Conservation (phyloP, 1,140 invertebrate species). For the Brevipalpus yothersi region DNA sequence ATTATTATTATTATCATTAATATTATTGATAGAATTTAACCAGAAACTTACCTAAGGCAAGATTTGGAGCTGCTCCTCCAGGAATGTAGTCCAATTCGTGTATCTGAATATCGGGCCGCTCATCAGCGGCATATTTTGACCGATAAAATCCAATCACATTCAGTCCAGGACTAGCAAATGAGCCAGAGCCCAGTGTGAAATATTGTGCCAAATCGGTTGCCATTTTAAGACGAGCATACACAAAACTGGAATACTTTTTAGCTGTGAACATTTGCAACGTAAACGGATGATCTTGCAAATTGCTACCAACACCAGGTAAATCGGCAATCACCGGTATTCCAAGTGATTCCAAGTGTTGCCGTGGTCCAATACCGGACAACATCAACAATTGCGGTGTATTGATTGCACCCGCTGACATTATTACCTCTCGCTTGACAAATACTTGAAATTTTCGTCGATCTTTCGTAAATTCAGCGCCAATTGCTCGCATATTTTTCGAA, state of each 20-base stretch:
- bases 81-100: background rate
- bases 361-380: conserved; percentile 60
- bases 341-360: conserved; percentile 1
- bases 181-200: background rate
- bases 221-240: background rate
- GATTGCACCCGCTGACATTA: conserved; percentile 53
- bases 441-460: conserved; percentile 35
- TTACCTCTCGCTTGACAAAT: conserved; percentile 41
- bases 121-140: background rate
- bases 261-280: conserved; percentile 1
- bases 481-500: background rate
- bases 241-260: background rate
- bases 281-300: conserved; percentile 21
- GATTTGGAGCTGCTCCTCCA: background rate
- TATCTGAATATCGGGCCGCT: background rate
- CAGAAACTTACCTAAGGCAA: background rate
- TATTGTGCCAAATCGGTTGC: background rate
- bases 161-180: background rate
- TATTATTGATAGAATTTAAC: background rate
- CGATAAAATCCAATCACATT: background rate
- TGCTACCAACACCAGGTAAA: conserved; percentile 21
- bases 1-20: too few relatives aligned
- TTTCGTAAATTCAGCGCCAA: conserved; percentile 18
- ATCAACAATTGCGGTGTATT: conserved; percentile 57
- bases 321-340: conserved; percentile 19